Conservation (phyloP, 2,797 vertebrate genomes). For the Buphagus erythrorhynchus region DNA sequence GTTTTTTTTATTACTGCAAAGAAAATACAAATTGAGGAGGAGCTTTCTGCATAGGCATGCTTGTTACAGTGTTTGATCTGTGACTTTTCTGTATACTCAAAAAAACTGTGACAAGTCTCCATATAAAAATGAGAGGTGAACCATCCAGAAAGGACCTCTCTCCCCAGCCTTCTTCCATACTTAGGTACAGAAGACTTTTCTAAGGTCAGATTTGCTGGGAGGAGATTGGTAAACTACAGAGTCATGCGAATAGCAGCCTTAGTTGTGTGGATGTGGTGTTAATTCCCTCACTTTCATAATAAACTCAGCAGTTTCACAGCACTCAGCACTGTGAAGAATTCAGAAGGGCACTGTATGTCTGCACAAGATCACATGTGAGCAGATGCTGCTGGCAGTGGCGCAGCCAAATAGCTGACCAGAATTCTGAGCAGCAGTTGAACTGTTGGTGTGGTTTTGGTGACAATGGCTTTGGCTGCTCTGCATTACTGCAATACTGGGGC, state of each 20-base stretch:
- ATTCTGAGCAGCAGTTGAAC: not conserved
- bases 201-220: not conserved
- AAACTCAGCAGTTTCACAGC: not conserved
- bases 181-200: not conserved
- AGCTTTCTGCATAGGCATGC: not conserved
- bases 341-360: not conserved
- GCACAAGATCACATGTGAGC: rapidly evolving
- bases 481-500: not conserved
- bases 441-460: not conserved
- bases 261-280: not conserved
- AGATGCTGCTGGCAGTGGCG: not conserved
- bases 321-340: not conserved
- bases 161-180: rapidly evolving
- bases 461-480: not conserved
- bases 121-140: not conserved
- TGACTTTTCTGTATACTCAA: not conserved
- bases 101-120: not conserved
- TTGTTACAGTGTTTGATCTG: not conserved
- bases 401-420: not conserved
- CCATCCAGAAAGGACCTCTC: not conserved
- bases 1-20: not conserved
- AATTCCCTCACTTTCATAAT: not conserved
- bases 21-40: not conserved
- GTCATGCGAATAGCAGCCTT: not conserved
- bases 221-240: not conserved